These are phyloP conservation scores for Trichogramma dendrolimi DNA, from an alignment of 2,888 invertebrate species.

Conservation along the genomic window DNA sequence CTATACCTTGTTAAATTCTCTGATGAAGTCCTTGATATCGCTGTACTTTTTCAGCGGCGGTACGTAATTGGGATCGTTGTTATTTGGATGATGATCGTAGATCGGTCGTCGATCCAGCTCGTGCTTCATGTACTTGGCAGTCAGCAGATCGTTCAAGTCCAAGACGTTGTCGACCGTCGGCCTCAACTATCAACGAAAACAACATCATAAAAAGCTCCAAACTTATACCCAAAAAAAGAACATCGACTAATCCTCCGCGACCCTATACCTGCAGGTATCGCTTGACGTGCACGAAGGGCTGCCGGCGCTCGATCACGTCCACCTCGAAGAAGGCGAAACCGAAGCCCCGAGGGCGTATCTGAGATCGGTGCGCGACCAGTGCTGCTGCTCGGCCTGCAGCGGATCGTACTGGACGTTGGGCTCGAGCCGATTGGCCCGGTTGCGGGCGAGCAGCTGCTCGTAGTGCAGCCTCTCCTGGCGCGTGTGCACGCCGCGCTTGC, in stretches of 20 bases:
- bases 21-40: constrained; percentile 5
- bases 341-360: constrained; percentile 15
- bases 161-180: constrained; percentile 14
- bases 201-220: not conserved
- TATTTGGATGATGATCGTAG: not conserved
- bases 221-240: not conserved
- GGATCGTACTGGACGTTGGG: not conserved
- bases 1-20: constrained; percentile 7
- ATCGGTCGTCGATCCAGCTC: not conserved
- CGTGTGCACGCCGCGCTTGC: not conserved
- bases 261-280: not conserved
- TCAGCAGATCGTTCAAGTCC: constrained; percentile 5
- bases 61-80: not conserved
- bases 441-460: not conserved
- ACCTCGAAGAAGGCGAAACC: constrained; percentile 27
- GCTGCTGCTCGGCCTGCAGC: not conserved
- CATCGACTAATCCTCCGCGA: not conserved
- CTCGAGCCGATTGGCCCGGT: not conserved
- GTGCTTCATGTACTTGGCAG: not conserved
- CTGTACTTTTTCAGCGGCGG: not conserved
- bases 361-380: constrained; percentile 4
- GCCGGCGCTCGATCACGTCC: constrained; percentile 5
- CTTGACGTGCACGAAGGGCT: not conserved
- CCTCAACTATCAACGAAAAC: constrained; percentile 7
- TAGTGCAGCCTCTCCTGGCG: not conserved